Evolutionary conservation across 2,797 vertebrate species (phyloP).

Genomic region (Coregonus suidteri): DNA sequence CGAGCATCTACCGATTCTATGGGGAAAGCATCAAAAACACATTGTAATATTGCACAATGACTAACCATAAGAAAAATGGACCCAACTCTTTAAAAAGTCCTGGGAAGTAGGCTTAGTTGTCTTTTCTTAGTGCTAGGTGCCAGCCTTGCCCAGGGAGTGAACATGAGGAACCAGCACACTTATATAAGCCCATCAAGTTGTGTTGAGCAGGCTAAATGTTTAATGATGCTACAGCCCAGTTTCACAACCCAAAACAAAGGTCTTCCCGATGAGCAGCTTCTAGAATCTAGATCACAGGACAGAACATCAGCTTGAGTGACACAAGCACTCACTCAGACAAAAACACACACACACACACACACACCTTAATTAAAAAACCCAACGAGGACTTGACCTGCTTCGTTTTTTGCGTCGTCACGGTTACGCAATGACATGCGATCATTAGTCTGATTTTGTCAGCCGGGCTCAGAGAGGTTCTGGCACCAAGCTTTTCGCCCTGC

Average conservation of each 20-base stretch:
- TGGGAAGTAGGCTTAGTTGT: background rate
- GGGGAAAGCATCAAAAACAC: too few relatives aligned
- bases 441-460: slow-evolving; percentile 49
- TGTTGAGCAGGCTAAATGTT: slow-evolving; percentile 48
- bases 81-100: too few relatives aligned
- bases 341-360: background rate
- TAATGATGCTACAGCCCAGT: background rate
- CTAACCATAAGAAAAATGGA: too few relatives aligned
- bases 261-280: background rate
- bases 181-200: slow-evolving; percentile 35
- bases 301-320: slow-evolving; percentile 1
- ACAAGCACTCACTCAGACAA: background rate
- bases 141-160: background rate
- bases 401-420: background rate
- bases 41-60: too few relatives aligned
- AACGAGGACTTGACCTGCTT: background rate
- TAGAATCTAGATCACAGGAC: background rate
- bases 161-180: slow-evolving; percentile 38
- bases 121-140: background rate
- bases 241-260: background rate
- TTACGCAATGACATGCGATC: slow-evolving; percentile 19
- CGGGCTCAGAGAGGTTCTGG: slow-evolving; percentile 13
- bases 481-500: background rate
- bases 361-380: background rate
- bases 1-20: too few relatives aligned